phyloP scores from a whole-genome alignment of 2,797 vertebrate genomes.

The Pseudochirops corinnae region DNA sequence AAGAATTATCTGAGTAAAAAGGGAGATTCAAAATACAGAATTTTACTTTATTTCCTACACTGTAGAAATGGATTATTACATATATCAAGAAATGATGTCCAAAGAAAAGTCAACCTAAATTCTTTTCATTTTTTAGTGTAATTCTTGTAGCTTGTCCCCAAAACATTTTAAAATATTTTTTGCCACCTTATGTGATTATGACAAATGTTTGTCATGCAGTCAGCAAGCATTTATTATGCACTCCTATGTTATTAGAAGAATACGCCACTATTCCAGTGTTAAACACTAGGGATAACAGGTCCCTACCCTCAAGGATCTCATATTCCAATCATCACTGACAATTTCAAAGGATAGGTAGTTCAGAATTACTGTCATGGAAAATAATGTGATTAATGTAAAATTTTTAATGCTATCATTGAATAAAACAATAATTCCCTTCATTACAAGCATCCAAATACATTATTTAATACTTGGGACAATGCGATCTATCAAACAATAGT shows the following conservation, averaged over 20 bases:
- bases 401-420: background rate
- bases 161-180: background rate
- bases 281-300: background rate
- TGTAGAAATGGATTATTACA: background rate
- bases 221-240: background rate
- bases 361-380: background rate
- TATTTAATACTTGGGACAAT: background rate
- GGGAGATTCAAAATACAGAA: background rate
- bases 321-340: background rate
- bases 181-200: background rate
- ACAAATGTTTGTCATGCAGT: background rate
- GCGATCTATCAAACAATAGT: background rate
- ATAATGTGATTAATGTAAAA: background rate
- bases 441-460: background rate
- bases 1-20: background rate
- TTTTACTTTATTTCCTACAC: background rate
- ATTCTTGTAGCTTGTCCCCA: background rate
- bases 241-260: background rate
- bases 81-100: slow-evolving; percentile 14
- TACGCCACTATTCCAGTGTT: background rate
- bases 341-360: background rate
- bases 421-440: background rate
- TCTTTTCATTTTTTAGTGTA: background rate
- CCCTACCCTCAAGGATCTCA: background rate
- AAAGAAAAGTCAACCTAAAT: slow-evolving; percentile 38